Base-by-base conservation (phyloP, 1,140 invertebrate genomes). In the Lepeophtheirus salmonis region DNA sequence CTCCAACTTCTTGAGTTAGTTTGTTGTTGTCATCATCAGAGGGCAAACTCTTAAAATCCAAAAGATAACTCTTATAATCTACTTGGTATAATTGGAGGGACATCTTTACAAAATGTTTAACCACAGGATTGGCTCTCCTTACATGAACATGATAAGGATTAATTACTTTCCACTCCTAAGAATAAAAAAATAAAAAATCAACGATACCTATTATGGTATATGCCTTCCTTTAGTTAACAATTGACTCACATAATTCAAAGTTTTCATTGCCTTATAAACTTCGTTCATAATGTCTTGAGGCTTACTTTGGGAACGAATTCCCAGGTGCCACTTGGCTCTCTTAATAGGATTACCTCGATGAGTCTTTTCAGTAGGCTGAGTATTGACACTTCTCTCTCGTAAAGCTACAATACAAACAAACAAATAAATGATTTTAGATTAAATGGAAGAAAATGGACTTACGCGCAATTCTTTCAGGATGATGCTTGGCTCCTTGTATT, bases 251-350 rank as follows among this genome's bases (percentile, higher is more conserved):
- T 96, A 97, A 75, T 91, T 83, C 13, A 98, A 76, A 4, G 85
- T 81, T 72, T 97, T 97, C 95, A 99, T 98, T 14, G 95, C 95
- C 65, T 91, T 78, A 71, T 96, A 99, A 1, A 99, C 95, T 77
- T 99, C 96, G 71, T 94, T 85, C 96, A 99, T 99, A 18, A 99
- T 99, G 73, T 99, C 96, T 68, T 92, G 89, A 1, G 92, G 92
- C 71, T 95, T 95, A 68, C 90, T 97, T 73, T 99, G 96, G 13
- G 94, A 98, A 63, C 96, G 77, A 64, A 99, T 99, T 72, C 80
- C 82, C 66, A 99, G 75, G 79, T 99, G 96, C 96, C 96, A 99
- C 70, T 98, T 98, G 21, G 95, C 92, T 64, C 91, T 77, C 72
- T 95, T 96, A 0, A 87, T 80, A 53, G 83, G 83, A 2, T 83